Conservation (phyloP, 2,797 vertebrate genomes). For the Alcedo quadribrachys region DNA sequence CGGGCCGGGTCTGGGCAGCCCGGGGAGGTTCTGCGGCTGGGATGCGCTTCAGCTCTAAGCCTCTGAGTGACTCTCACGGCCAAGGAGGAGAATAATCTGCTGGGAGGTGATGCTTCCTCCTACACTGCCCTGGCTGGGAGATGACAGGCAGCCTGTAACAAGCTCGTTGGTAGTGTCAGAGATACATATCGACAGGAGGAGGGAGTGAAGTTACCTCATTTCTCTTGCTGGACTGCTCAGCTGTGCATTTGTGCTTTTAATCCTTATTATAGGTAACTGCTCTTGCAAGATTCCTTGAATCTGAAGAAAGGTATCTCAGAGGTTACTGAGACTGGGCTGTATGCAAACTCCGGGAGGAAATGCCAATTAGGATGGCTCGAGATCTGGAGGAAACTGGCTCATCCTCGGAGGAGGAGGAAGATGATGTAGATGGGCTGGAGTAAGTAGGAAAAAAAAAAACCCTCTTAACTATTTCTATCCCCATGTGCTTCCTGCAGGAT, state of each 20-base stretch:
- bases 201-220: neutral
- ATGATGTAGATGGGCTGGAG: constrained; percentile 65
- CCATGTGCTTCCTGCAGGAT: neutral
- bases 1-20: neutral
- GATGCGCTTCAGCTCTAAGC: neutral
- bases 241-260: neutral
- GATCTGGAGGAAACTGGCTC: constrained; percentile 84
- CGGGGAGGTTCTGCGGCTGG: neutral
- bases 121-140: rapidly evolving
- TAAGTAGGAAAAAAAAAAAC: constrained; percentile 41
- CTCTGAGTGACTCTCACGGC: neutral
- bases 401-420: constrained; percentile 83
- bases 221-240: neutral
- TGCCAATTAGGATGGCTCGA: constrained; percentile 86
- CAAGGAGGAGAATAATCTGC: neutral
- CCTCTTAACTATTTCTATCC: neutral
- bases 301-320: constrained; percentile 32
- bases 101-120: neutral
- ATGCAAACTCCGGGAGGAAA: constrained; percentile 78
- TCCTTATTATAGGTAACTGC: constrained; percentile 42
- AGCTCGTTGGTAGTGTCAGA: neutral
- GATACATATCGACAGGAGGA: neutral
- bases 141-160: neutral
- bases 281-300: constrained; percentile 35
- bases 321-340: constrained; percentile 56